Evolutionary conservation across 2,113 vertebrate genomes (phyloP).

Genomic region (Lota lota): DNA sequence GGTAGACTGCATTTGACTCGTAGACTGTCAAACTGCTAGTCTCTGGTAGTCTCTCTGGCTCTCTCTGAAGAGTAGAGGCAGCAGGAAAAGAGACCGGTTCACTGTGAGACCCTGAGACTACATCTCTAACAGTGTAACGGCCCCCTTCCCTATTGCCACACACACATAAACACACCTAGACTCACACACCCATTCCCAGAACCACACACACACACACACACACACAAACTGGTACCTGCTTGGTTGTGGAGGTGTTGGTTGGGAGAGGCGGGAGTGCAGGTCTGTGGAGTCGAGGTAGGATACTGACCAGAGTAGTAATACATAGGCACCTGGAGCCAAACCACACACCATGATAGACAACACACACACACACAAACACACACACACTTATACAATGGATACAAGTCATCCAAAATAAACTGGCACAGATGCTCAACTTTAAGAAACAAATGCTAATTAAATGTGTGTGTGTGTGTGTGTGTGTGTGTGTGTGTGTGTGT

Average conservation of each 20-base stretch:
- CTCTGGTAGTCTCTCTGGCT: neutral
- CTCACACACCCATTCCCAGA: conserved; percentile 73
- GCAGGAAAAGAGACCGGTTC: conserved; percentile 98
- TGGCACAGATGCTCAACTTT: neutral
- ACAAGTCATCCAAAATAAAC: neutral
- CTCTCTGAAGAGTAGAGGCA: conserved; percentile 62
- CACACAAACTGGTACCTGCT: conserved; percentile 80
- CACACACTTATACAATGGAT: neutral
- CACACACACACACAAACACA: neutral
- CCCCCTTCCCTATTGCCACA: conserved; percentile 85
- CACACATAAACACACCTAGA: conserved; percentile 13
- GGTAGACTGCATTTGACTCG: too few relatives aligned
- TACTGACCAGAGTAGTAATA: conserved; percentile 89
- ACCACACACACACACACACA: conserved; percentile 8
- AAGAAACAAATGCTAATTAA: neutral
- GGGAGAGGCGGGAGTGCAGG: conserved; percentile 81
- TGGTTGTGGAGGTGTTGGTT: conserved; percentile 74
- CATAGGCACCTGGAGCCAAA: conserved; percentile 78
- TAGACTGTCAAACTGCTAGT: too few relatives aligned
- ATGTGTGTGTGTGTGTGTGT: too few relatives aligned
- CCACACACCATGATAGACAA: neutral
- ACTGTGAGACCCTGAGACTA: conserved; percentile 98
- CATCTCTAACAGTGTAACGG: conserved; percentile 99
- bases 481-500: too few relatives aligned
- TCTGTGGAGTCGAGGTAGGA: conserved; percentile 88